Evolutionary conservation across 2,888 invertebrate species (phyloP), one percentile per base, ranked within the genome.

Genomic region (Mythimna albipuncta): DNA sequence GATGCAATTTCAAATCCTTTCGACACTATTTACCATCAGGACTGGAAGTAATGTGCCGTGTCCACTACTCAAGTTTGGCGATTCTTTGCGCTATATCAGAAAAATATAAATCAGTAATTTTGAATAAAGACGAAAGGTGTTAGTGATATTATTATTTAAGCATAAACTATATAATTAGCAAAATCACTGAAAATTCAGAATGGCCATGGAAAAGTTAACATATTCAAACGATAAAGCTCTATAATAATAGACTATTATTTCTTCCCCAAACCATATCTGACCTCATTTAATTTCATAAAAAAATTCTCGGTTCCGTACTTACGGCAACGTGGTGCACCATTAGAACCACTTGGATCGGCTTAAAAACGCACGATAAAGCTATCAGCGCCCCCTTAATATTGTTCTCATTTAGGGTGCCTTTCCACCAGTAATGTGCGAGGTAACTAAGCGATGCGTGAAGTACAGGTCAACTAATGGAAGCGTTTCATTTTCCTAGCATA

Each of bases 281-380:
- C 55, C 52, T 50, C 55, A 70, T 80, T 72, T 68, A 75, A 63
- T 68, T 73, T 47, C 68, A 62, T 67, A 44, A 72, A 81, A 52
- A 38, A 47, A 4, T 21, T 66, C 47, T 47, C 55, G 26, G 50
- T 75, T 66, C 68, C 75, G 64, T 32, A 80, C 64, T 82, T 82
- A 68, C 69, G 35, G 21, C 64, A 76, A 79, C 73, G 78, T 75
- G 78, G 54, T 75, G 78, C 75, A 66, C 79, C 83, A 85, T 88
- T 88, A 87, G 79, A 72, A 82, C 81, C 69, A 77, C 81, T 83
- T 75, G 82, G 80, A 88, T 87, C 85, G 85, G 86, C 82, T 87
- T 89, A 86, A 90, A 89, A 88, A 87, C 72, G 77, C 69, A 79
- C 88, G 89, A 91, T 92, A 91, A 91, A 90, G 91, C 88, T 91